Percentiles rank a stretch among this genome's conserved stretches.
These are phyloP conservation scores for Nyctibius bracteatus DNA, from an alignment of 2,113 vertebrate genomes.

Conservation along the genomic window DNA sequence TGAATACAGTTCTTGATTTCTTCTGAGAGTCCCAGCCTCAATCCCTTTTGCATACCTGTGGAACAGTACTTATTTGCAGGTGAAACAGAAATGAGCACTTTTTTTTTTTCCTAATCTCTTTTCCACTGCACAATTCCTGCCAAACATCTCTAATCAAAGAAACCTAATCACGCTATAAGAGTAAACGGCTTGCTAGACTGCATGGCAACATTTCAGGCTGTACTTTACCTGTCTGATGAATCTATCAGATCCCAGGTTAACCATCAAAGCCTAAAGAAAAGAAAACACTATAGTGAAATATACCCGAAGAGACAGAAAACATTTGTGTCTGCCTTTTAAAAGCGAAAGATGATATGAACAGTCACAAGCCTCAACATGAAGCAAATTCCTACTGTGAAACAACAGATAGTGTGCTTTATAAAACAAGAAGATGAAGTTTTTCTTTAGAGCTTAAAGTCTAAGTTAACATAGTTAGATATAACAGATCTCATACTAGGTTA, in stretches of 20 bases:
- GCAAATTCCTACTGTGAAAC: background rate
- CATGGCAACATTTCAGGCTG: background rate
- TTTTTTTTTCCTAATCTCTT: background rate
- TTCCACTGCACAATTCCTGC: background rate
- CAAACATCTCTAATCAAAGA: background rate
- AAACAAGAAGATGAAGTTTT: background rate
- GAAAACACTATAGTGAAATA: background rate
- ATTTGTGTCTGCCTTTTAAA: background rate
- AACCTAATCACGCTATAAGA: background rate
- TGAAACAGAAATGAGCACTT: background rate
- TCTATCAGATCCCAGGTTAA: conserved; percentile 93
- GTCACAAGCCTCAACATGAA: background rate
- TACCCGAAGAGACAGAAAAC: background rate
- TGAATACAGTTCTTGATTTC: background rate
- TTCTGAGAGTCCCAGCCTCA: background rate
- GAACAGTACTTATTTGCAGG: background rate
- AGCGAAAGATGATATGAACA: background rate
- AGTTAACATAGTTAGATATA: background rate
- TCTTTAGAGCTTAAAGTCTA: background rate
- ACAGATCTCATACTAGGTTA: background rate
- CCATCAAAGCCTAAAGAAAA: conserved; percentile 89
- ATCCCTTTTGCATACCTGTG: background rate
- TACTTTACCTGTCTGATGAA: conserved; percentile 92
- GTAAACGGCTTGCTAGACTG: background rate
- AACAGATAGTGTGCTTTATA: background rate